Evolutionary conservation across 2,797 vertebrate species (phyloP).

Genomic region (Cyclura pinguis): DNA sequence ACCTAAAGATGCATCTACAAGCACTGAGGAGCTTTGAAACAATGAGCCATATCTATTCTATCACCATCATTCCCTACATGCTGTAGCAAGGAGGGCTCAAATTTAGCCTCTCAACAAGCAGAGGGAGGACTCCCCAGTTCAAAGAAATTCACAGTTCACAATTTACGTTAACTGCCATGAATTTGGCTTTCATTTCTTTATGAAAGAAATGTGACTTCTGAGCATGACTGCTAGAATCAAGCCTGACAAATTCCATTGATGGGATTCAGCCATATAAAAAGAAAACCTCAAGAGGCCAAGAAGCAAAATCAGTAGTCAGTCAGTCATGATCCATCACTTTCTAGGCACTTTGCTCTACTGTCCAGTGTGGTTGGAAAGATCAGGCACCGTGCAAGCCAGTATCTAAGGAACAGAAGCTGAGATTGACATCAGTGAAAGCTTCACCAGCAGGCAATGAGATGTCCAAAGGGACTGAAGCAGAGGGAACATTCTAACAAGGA

Average conservation of each 20-base stretch:
- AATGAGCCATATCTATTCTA: neutral
- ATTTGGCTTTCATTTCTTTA: neutral
- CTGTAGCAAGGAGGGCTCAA: neutral
- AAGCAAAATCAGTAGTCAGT: neutral
- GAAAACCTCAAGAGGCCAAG: neutral
- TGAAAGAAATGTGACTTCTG: neutral
- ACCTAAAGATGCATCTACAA: neutral
- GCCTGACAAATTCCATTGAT: neutral
- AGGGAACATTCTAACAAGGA: neutral
- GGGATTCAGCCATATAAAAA: neutral
- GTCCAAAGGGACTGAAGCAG: neutral
- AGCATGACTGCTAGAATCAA: neutral
- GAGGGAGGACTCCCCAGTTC: neutral
- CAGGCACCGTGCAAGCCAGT: neutral
- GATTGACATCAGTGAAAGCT: neutral
- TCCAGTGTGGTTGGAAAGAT: neutral
- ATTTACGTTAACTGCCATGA: neutral
- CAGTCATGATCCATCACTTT: neutral
- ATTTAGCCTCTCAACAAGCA: neutral
- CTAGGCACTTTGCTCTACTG: neutral
- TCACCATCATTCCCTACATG: neutral
- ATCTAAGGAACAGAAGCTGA: neutral
- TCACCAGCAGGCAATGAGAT: neutral
- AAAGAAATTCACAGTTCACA: neutral
- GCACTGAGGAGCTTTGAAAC: neutral